These are phyloP conservation scores for Lycophotia porphyrea DNA, from an alignment of 2,888 invertebrate genomes.

Conservation along the genomic window DNA sequence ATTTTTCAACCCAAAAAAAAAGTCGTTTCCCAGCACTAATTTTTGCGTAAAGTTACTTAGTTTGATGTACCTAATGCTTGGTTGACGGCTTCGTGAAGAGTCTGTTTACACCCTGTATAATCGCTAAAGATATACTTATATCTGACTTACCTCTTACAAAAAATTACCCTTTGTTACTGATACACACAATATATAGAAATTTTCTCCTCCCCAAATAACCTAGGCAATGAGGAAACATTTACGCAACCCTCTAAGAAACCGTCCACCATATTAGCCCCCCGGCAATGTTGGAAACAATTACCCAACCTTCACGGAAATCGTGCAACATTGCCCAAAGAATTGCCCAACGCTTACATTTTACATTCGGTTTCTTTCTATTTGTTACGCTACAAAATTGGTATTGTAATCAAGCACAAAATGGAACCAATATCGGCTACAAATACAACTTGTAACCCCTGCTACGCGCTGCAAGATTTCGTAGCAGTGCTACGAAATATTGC, in stretches of 20 bases:
- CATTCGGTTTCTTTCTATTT: slow-evolving; percentile 20
- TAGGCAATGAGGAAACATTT: slow-evolving; percentile 34
- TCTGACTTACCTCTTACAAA: too few species aligned
- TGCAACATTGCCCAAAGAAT: slow-evolving; percentile 21
- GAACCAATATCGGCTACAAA: slow-evolving; percentile 28
- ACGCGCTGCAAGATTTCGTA: slow-evolving; percentile 50
- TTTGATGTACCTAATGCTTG: too few species aligned
- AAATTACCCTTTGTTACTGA: too few species aligned
- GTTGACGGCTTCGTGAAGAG: too few species aligned
- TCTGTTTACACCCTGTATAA: too few species aligned
- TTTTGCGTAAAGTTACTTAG: too few species aligned
- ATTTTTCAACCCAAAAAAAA: too few species aligned
- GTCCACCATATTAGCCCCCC: slow-evolving; percentile 6
- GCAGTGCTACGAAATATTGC: slow-evolving; percentile 46
- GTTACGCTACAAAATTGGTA: slow-evolving; percentile 7
- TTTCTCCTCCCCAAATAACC: slow-evolving; percentile 2
- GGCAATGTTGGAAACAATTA: slow-evolving; percentile 29
- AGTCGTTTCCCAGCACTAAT: too few species aligned
- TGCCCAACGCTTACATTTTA: slow-evolving; percentile 7
- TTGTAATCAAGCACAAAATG: slow-evolving; percentile 24
- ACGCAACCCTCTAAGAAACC: slow-evolving; percentile 12
- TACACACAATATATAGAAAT: neutral
- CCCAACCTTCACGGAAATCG: slow-evolving; percentile 4
- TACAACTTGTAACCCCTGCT: slow-evolving; percentile 16
- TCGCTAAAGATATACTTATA: too few species aligned